phyloP scores from a whole-genome alignment of 1,140 invertebrate species.

The Hyposmocoma kahamanoa region DNA sequence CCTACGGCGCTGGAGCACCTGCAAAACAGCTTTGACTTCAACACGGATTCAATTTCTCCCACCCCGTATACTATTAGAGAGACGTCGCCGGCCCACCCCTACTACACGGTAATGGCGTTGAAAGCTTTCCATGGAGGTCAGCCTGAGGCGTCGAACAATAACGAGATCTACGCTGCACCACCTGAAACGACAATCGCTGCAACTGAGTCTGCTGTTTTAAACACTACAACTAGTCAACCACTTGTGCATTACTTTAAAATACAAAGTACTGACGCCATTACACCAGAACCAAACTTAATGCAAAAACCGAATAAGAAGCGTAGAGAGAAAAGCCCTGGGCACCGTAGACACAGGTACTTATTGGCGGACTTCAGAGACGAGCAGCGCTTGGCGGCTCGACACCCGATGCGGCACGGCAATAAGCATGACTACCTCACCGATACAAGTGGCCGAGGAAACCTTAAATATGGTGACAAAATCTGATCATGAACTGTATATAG shows the following conservation, averaged over 20 bases:
- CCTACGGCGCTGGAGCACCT: slow-evolving; percentile 32
- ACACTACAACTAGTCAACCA: slow-evolving; percentile 11
- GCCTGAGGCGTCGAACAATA: slow-evolving; percentile 57
- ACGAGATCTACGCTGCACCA: slow-evolving; percentile 52
- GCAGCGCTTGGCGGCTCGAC: background rate
- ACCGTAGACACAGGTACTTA: slow-evolving; percentile 12
- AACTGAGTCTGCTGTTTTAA: slow-evolving; percentile 16
- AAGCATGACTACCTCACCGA: slow-evolving; percentile 1
- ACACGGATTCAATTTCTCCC: slow-evolving; percentile 19
- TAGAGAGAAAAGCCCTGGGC: slow-evolving; percentile 7
- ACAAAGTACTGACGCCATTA: slow-evolving; percentile 13
- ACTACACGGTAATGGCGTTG: slow-evolving; percentile 45
- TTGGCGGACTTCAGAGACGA: background rate
- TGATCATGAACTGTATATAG: slow-evolving; percentile 19
- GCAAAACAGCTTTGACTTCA: slow-evolving; percentile 36
- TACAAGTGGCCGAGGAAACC: slow-evolving; percentile 29
- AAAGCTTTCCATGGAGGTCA: slow-evolving; percentile 44
- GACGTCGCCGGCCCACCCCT: slow-evolving; percentile 41
- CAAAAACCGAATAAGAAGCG: slow-evolving; percentile 5
- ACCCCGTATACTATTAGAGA: slow-evolving; percentile 40
- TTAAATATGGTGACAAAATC: slow-evolving; percentile 66
- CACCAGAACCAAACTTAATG: slow-evolving; percentile 11
- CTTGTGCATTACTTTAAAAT: slow-evolving; percentile 14
- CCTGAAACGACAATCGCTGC: slow-evolving; percentile 35
- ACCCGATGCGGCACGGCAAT: background rate